phyloP scores from a whole-genome alignment of 2,113 vertebrate species.

The Illadopsis cleaveri region DNA sequence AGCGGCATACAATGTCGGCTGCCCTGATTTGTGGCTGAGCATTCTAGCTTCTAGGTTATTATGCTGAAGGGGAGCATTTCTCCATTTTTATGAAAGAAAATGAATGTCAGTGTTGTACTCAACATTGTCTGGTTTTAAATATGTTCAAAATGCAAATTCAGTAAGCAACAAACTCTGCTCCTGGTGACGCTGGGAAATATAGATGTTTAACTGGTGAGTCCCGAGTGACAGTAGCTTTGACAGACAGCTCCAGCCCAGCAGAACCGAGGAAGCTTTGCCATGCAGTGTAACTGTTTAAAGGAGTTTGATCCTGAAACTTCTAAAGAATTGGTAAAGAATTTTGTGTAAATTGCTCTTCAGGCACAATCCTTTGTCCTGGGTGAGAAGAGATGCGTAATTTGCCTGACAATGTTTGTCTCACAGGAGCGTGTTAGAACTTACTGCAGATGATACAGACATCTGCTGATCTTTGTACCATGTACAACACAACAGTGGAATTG shows the following conservation, averaged over 20 bases:
- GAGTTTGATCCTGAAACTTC: not conserved
- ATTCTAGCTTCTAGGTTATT: slow-evolving; percentile 15
- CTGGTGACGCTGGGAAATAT: not conserved
- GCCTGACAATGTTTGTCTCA: not conserved
- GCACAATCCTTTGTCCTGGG: not conserved
- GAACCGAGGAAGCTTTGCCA: not conserved
- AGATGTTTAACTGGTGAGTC: slow-evolving; percentile 11
- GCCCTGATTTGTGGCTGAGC: slow-evolving; percentile 51
- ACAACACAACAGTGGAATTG: not conserved
- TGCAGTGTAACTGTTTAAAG: not conserved
- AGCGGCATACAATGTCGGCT: not conserved
- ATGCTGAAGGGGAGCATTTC: slow-evolving; percentile 24
- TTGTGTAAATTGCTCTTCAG: not conserved
- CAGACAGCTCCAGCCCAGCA: slow-evolving; percentile 4
- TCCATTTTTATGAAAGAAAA: slow-evolving; percentile 50
- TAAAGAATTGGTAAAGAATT: not conserved
- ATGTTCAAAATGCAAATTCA: slow-evolving; percentile 21
- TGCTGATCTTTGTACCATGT: not conserved
- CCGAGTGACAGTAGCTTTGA: not conserved
- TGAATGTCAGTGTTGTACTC: slow-evolving; percentile 1
- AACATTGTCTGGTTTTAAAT: slow-evolving; percentile 21
- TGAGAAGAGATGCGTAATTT: not conserved
- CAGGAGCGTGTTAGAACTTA: rapidly evolving
- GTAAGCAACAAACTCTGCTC: not conserved
- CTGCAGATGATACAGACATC: not conserved